A percentile compares a stretch with the other conserved stretches of the same genome.
Evolutionary conservation across 2,113 vertebrate species (phyloP).

Genomic region (Erinaceus europaeus): DNA sequence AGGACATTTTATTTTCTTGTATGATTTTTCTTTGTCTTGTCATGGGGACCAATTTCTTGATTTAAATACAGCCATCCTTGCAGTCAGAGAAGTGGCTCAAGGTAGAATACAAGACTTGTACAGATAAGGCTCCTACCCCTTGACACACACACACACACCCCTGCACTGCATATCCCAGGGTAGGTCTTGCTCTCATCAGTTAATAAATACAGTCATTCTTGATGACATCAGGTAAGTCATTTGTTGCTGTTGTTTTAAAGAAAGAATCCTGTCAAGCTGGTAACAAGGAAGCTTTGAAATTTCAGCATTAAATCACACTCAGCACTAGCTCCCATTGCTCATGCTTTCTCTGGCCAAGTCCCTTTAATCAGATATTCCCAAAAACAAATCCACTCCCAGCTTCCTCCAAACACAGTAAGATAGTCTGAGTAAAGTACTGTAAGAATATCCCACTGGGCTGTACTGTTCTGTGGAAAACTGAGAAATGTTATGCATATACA

Average conservation of each 20-base stretch:
- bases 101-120: no score
- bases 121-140: background rate
- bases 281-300: background rate
- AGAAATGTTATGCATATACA: no score
- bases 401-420: background rate
- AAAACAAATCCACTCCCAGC: background rate
- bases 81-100: background rate
- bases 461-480: no score
- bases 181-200: no score
- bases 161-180: background rate
- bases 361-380: background rate
- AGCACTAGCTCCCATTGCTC: background rate
- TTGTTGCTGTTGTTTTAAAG: background rate
- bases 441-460: background rate
- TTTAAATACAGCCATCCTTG: background rate
- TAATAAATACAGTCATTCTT: slow-evolving; percentile 10
- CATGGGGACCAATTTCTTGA: slow-evolving; percentile 34
- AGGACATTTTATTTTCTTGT: slow-evolving; percentile 10
- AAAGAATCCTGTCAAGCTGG: background rate
- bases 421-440: slow-evolving; percentile 9
- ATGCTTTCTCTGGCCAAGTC: background rate
- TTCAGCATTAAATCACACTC: background rate
- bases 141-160: background rate
- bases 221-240: background rate
- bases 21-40: background rate